Evolutionary conservation across 2,888 invertebrate species (phyloP).

Genomic region (Lysandra coridon): DNA sequence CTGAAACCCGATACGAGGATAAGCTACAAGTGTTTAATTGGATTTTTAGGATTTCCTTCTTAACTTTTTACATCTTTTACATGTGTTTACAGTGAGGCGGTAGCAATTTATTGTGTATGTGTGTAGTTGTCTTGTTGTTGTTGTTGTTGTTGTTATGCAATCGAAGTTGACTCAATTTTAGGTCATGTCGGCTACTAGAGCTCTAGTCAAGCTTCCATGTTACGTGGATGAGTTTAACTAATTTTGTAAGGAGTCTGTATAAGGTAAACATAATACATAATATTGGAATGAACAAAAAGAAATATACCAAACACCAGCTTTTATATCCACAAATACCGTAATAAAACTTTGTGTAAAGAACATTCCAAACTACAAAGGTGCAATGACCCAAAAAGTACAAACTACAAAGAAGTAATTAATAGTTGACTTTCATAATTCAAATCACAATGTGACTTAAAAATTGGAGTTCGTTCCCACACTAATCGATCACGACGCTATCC

Average conservation of each 20-base stretch:
- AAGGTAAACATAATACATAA: too few relatives aligned
- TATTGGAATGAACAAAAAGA: neutral
- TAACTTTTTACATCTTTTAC: slow-evolving; percentile 2
- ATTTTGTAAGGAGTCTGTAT: neutral
- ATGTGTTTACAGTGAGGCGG: neutral
- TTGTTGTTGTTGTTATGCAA: neutral
- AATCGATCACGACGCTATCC: slow-evolving; percentile 49
- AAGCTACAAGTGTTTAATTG: slow-evolving; percentile 13
- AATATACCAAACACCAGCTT: neutral
- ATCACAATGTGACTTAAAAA: slow-evolving; percentile 31
- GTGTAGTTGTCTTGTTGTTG: neutral
- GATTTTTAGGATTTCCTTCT: slow-evolving; percentile 5
- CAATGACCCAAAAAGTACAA: neutral
- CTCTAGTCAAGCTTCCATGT: too few relatives aligned
- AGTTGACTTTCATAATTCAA: slow-evolving; percentile 25
- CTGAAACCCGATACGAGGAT: neutral
- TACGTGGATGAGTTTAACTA: too few relatives aligned
- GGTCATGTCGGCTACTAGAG: neutral
- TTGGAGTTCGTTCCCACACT: slow-evolving; percentile 40
- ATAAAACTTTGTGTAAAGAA: neutral
- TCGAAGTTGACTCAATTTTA: neutral
- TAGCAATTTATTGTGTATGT: neutral
- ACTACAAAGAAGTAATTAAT: slow-evolving; percentile 27
- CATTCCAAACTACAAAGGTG: slow-evolving; percentile 9
- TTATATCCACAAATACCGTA: neutral